These are phyloP conservation scores for Paramisgurnus dabryanus DNA, from an alignment of 2,113 vertebrate genomes.

Conservation along the genomic window DNA sequence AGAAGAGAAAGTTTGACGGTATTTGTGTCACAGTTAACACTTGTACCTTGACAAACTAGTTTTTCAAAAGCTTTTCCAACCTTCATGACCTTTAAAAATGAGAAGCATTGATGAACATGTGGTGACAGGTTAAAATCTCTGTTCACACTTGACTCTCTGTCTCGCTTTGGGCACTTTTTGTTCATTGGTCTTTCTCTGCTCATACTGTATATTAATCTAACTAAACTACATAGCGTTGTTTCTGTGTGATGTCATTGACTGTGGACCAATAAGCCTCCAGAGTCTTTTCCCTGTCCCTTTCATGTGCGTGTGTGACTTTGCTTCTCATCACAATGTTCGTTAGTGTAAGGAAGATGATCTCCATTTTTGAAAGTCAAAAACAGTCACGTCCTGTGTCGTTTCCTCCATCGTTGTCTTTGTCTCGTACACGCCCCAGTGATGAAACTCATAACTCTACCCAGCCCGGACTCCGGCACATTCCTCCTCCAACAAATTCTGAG, in stretches of 20 bases:
- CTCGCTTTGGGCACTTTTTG: neutral
- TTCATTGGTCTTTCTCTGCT: neutral
- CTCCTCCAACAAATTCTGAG: neutral
- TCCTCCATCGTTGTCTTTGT: conserved; percentile 5
- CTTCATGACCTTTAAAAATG: neutral
- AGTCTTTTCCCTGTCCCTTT: conserved; percentile 3
- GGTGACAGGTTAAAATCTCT: neutral
- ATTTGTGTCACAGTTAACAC: neutral
- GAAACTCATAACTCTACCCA: neutral
- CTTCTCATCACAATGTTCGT: conserved; percentile 54
- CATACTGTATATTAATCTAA: neutral
- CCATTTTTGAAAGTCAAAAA: conserved; percentile 53
- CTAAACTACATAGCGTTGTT: no score
- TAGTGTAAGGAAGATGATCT: conserved; percentile 59
- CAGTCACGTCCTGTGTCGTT: conserved; percentile 42
- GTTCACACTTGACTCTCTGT: no score
- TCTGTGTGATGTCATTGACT: neutral
- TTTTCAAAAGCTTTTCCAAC: neutral
- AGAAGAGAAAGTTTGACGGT: neutral
- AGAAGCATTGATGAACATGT: neutral
- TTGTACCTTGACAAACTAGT: neutral
- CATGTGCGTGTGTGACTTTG: conserved; percentile 13
- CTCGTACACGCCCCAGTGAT: neutral
- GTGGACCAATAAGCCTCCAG: neutral
- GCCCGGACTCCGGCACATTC: neutral